These are phyloP conservation scores for Melinaea marsaeus DNA, from an alignment of 2,888 invertebrate genomes.

Conservation along the genomic window DNA sequence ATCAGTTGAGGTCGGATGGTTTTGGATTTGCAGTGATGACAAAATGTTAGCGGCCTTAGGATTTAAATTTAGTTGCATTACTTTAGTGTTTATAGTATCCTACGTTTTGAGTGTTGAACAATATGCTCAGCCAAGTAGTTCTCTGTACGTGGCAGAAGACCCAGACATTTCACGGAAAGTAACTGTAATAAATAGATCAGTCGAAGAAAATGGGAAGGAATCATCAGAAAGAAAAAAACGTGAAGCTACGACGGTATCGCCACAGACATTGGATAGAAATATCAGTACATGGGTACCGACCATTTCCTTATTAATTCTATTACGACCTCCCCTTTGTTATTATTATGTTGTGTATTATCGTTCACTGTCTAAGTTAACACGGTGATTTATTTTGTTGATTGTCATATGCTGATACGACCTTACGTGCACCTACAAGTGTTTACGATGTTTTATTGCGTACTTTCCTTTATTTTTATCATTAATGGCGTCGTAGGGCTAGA, in stretches of 20 bases:
- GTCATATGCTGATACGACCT: conserved; percentile 19
- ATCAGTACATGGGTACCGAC: conserved; percentile 71
- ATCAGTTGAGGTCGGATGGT: conserved; percentile 46
- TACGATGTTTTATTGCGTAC: conserved; percentile 36
- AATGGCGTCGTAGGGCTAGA: conserved; percentile 25
- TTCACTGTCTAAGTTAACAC: conserved; percentile 32
- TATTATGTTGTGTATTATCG: conserved; percentile 40
- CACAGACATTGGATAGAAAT: conserved; percentile 56
- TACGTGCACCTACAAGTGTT: conserved; percentile 17
- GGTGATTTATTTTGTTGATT: conserved; percentile 39
- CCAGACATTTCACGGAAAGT: conserved; percentile 42
- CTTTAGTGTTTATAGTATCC: conserved; percentile 52
- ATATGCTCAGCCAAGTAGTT: conserved; percentile 50
- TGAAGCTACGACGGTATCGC: conserved; percentile 49
- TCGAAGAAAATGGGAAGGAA: conserved; percentile 34
- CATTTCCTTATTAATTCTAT: conserved; percentile 34
- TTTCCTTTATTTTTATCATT: conserved; percentile 34
- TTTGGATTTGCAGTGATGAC: conserved; percentile 59
- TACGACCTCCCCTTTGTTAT: conserved; percentile 47
- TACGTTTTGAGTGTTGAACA: conserved; percentile 47
- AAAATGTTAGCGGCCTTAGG: conserved; percentile 68
- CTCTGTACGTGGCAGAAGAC: conserved; percentile 63
- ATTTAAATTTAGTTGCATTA: conserved; percentile 52
- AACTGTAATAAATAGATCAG: conserved; percentile 56
- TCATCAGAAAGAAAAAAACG: conserved; percentile 60